Base-by-base conservation (phyloP, 2,113 vertebrate genomes). In the Falco punctatus region DNA sequence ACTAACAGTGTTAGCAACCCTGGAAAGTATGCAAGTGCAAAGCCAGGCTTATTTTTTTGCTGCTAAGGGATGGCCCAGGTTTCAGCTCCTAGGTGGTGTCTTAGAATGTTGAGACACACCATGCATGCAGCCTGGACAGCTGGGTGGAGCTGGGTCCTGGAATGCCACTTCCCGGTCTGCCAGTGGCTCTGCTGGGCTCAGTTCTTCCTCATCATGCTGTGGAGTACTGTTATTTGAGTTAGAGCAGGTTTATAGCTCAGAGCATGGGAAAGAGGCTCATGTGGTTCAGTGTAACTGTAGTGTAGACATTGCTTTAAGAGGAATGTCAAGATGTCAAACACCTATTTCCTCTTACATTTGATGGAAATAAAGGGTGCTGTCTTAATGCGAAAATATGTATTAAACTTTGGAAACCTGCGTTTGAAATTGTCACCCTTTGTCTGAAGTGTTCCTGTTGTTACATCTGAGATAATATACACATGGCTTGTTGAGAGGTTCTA, bases 41-140 rank as follows among this genome's bases (percentile, higher is more conserved):
- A 18, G 18, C 40, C 12, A 54, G 44, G 23, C 18, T 64, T 80
- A 12, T 81, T 81, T 16, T 38, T 86, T 75, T 88, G 23, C 58
- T 72, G 33, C 27, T 49, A 35, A 87, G 80, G 23, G 13, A 7
- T 92, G 35, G 35, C 10, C 1, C 42, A 32, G 42, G 38, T 77
- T 81, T 65, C n/a, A 81, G 65, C 70, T 90, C 13, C 10, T 9
- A 13, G 15, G 35, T 73, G 16, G 13, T 23, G 15, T 44, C 35
- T 72, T 14, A 32, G 21, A 9, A 32, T 86, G 58, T 54, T n/a
- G 15, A 58, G 16, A 69, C 4, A 8, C 2, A 0, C 23, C 3
- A 1, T 42, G 9, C 0, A 0, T 58, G n/a, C 69, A 62, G 14
- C 35, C 23, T 61, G 46, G 33, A 49, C 49, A 42, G 35, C 0